These are phyloP conservation scores for Furcifer pardalis DNA, from an alignment of 2,797 vertebrate genomes.

Conservation along the genomic window DNA sequence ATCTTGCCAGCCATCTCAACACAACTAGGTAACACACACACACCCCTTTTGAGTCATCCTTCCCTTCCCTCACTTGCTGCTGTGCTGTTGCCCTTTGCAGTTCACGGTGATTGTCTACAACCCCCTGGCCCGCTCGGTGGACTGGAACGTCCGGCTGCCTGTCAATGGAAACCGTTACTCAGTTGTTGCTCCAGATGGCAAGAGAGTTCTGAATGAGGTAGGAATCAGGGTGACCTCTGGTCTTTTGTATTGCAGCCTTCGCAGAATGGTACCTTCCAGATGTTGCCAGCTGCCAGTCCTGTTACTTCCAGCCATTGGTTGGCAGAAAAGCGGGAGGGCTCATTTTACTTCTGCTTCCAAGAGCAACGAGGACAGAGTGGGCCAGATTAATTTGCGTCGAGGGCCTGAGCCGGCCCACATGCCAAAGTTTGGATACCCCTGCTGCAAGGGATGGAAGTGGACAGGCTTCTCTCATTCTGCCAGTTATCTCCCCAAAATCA, in stretches of 20 bases:
- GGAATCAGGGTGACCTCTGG: background rate
- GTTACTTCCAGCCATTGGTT: too few species aligned
- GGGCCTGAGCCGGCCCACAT: too few species aligned
- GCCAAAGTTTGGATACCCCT: too few species aligned
- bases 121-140: conserved; percentile 79
- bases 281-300: background rate
- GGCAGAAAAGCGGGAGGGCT: too few species aligned
- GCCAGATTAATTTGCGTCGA: too few species aligned
- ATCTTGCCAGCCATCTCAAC: rapidly evolving
- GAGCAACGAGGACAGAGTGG: too few species aligned
- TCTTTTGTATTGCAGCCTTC: background rate
- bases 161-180: conserved; percentile 79
- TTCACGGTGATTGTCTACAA: conserved; percentile 89
- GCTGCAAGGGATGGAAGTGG: background rate
- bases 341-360: too few species aligned
- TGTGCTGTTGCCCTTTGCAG: conserved; percentile 64
- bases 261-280: background rate
- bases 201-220: conserved; percentile 80
- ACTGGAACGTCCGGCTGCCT: conserved; percentile 82
- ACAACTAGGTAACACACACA: too few species aligned
- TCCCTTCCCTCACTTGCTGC: background rate
- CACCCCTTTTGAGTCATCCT: background rate
- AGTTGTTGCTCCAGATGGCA: conserved; percentile 74
- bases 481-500: too few species aligned
- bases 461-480: background rate